Base-by-base conservation (phyloP, 1,140 invertebrate species). In the Drosophila repleta region DNA sequence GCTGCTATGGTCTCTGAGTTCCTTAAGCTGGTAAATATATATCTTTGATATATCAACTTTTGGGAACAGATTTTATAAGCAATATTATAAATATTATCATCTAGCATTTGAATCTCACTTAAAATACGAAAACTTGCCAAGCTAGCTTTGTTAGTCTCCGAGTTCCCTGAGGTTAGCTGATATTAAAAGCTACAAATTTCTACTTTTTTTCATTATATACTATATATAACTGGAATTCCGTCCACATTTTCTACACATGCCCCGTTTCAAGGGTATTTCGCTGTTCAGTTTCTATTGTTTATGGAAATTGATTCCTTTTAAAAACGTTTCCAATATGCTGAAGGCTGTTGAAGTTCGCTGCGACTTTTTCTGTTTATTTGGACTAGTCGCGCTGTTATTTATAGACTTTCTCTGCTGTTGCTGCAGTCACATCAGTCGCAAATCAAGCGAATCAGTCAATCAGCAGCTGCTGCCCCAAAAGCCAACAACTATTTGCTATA, bases 281-380 rank as follows among this genome's bases (percentile, higher is more conserved):
- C 39, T 43, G 4, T 43, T 43, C 1, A 17, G n/a, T 43, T 43
- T 15, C 39, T 17, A 1, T 15, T 17, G 18, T 15, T 17, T 17
- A 41, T 15, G 8, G n/a, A 15, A 43, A 17, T 15, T 8, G 51
- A 21, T 46, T 48, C 26, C 26, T n/a, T 32, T 35, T n/a, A 35
- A 65, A 53, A 45, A 37, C 20, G 37, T 20, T 39, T 21, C 11
- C 49, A 11, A 51, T 1, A 11, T 6, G 45, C 29, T 43, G 39
- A 43, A 43, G 15, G 45, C 46, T 24, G 18, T n/a, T n/a, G 8
- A 32, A 32, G 49, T 45, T 45, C 39, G 7, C 45, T 53, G 71
- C 60, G 71, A 61, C 24, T 24, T 45, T 18, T 53, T 21, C 32
- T 81, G 77, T 84, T 85, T 84, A 66, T 85, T 79, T 75, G 46